Base-by-base conservation (phyloP, 2,797 vertebrate genomes). In the Podarcis lilfordi region DNA sequence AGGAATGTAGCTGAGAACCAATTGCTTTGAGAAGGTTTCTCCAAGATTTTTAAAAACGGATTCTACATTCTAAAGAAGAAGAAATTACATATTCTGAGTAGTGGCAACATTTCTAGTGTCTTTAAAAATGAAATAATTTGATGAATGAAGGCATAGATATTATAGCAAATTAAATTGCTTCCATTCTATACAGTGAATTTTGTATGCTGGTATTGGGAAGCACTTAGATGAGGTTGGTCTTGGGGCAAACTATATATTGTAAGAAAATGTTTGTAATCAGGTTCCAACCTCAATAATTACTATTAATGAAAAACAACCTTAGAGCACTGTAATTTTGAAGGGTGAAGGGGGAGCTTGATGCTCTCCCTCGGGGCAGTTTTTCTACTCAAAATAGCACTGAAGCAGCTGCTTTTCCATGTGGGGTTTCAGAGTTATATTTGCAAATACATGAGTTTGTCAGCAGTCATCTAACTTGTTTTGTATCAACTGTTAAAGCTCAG, bases 1-100 rank as follows among this genome's bases (percentile, higher is more conserved):
- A 85, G 50, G 74, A 87, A 88, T 32, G 17, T 68, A 86, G 83
- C 0, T 29, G 3, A 69, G 77, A 80, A 88, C 92, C 37, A 71
- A 50, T 83, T 83, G 69, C 9, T 83, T 88, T 21, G 3, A 43
- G 66, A 10, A 87, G 83, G 72, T n/a, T 40, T 15, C 45, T 66
- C 37, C n/a, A n/a, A 50, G 50, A 13, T 71, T 86, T 84, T 83
- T 78, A n/a, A 64, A 61, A 84, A 59, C 15, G 10, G 40, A 25
- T 45, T 25, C 23, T 29, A 75, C 35, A 40, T 40, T 29, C 10
- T 13, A 77, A 50, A 29, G 13, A 27, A 43, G 25, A 78, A 29
- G 40, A 78, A 45, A 50, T 78, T 29, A 50, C 15, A 78, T 50
- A 78, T 15, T 78, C 43, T 80, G 21, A 80, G 59, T 5, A 40